These are phyloP conservation scores for Calephelis virginiensis DNA, from an alignment of 1,140 invertebrate species.

Conservation along the genomic window DNA sequence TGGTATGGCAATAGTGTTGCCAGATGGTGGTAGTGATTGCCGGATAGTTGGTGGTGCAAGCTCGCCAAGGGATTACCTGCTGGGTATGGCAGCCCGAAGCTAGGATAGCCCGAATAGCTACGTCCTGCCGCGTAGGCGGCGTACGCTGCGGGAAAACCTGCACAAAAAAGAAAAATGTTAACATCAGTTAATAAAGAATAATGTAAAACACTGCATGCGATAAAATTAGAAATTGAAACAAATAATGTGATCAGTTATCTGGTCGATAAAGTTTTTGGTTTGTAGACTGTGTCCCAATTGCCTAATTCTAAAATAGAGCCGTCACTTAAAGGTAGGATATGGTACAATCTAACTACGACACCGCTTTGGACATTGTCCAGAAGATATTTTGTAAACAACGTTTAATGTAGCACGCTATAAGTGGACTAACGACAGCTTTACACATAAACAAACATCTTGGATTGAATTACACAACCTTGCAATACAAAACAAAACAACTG, in stretches of 20 bases:
- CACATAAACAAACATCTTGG: constrained; percentile 32
- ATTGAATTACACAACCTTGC: constrained; percentile 42
- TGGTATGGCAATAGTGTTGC: constrained; percentile 81
- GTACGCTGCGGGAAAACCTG: constrained; percentile 96
- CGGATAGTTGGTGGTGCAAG: constrained; percentile 83
- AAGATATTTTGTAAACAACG: constrained; percentile 64
- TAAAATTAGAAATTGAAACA: constrained; percentile 19
- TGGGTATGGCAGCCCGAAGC: constrained; percentile 96
- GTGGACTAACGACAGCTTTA: constrained; percentile 45
- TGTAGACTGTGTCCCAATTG: constrained; percentile 50
- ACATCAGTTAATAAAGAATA: constrained; percentile 25
- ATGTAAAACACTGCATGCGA: constrained; percentile 7
- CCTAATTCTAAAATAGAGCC: constrained; percentile 63
- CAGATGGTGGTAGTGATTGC: constrained; percentile 83
- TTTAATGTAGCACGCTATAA: constrained; percentile 39
- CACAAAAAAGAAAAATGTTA: constrained; percentile 56
- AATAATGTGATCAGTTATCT: constrained; percentile 19
- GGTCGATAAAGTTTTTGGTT: constrained; percentile 42
- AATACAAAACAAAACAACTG: constrained; percentile 51
- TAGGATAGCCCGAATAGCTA: constrained; percentile 96
- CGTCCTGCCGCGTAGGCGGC: constrained; percentile 95
- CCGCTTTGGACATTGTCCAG: constrained; percentile 66
- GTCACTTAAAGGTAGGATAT: constrained; percentile 58
- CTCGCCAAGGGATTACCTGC: constrained; percentile 93
- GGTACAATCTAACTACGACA: constrained; percentile 50